Percentiles rank a stretch among this genome's conserved stretches.
phyloP scores from a whole-genome alignment of 2,113 vertebrate genomes.

The Cryptomyrus ogoouensis region DNA sequence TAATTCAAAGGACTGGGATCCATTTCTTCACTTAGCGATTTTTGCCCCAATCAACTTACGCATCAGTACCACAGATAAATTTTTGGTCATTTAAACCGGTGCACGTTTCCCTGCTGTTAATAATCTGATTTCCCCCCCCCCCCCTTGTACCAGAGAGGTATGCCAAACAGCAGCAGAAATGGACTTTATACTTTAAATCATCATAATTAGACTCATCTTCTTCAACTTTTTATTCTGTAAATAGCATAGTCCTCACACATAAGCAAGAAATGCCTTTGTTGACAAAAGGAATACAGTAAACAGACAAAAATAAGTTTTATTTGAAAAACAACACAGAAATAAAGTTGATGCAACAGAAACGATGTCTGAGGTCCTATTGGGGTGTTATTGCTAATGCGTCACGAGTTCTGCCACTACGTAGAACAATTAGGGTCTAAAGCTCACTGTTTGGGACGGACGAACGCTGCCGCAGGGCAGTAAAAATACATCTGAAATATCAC shows the following conservation, averaged over 20 bases:
- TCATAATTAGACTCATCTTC: neutral
- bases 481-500: slow-evolving; percentile 1
- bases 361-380: slow-evolving; percentile 3
- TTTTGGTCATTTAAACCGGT: neutral
- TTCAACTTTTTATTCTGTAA: slow-evolving; percentile 1
- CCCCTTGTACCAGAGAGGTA: neutral
- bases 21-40: neutral
- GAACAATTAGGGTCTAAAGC: neutral
- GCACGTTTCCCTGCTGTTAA: neutral
- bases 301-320: slow-evolving; percentile 16
- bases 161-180: neutral
- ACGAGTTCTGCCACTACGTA: neutral
- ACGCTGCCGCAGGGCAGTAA: neutral
- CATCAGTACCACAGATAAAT: neutral
- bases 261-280: neutral
- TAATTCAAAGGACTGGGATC: neutral
- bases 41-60: neutral
- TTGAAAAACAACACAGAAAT: neutral
- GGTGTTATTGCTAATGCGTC: slow-evolving; percentile 20
- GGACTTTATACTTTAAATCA: neutral
- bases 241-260: neutral
- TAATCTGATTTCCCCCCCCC: neutral
- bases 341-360: neutral
- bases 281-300: slow-evolving; percentile 14
- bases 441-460: neutral